Evolutionary conservation across 1,140 invertebrate species (phyloP).

Genomic region (Caerostris darwini): DNA sequence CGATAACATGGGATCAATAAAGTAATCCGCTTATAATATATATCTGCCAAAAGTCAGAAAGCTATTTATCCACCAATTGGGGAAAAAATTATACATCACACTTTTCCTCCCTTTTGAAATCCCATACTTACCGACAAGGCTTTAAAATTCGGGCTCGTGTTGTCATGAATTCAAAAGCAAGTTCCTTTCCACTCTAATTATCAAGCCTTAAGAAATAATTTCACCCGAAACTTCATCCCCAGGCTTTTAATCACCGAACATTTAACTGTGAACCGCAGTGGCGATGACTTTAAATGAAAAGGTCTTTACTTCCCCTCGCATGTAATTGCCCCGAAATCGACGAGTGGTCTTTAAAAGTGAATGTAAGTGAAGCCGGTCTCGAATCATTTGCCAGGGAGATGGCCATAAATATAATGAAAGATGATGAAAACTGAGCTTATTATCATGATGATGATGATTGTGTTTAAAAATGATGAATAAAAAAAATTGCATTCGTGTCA

Average conservation of each 20-base stretch:
- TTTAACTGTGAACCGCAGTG: not conserved
- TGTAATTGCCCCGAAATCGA: not conserved
- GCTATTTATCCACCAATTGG: too few species aligned
- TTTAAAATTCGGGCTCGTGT: too few species aligned
- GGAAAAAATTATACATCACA: too few species aligned
- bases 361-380: not conserved
- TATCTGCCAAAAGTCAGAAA: too few species aligned
- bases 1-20: too few species aligned
- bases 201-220: not conserved
- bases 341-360: not conserved
- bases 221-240: not conserved
- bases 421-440: not conserved
- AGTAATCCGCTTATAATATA: too few species aligned
- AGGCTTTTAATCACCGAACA: not conserved
- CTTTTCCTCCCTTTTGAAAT: too few species aligned
- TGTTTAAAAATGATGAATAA: not conserved
- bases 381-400: not conserved
- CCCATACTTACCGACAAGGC: too few species aligned
- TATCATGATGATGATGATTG: not conserved
- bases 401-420: not conserved
- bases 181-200: not conserved
- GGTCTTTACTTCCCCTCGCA: not conserved
- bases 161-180: too few species aligned
- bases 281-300: not conserved
- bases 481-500: not conserved